These are phyloP conservation scores for Octodonta nipae DNA, from an alignment of 2,888 invertebrate genomes.

Conservation along the genomic window DNA sequence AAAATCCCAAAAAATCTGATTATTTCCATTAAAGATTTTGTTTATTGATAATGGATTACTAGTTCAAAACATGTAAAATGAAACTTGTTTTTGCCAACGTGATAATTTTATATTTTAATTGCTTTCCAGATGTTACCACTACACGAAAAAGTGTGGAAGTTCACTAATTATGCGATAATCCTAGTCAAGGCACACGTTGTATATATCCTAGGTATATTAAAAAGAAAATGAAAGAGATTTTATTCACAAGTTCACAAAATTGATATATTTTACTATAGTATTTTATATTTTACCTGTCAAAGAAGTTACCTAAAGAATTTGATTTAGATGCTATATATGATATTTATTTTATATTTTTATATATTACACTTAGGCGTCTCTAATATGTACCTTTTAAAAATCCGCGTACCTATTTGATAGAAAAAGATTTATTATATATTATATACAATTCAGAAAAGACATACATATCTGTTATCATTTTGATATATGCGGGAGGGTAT, in stretches of 20 bases:
- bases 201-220: conserved; percentile 2
- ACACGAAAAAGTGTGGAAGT: conserved; percentile 2
- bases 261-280: conserved; percentile 2
- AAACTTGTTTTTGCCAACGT: neutral
- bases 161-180: conserved; percentile 1
- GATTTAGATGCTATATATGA: conserved; percentile 2
- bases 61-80: too few species aligned
- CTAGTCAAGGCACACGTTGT: conserved; percentile 1
- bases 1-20: too few species aligned
- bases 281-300: neutral
- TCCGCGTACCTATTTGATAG: conserved; percentile 1
- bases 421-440: neutral
- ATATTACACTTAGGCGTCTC: neutral
- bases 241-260: neutral
- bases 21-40: too few species aligned
- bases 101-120: neutral
- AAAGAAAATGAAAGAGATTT: conserved; percentile 1
- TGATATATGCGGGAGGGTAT: too few species aligned
- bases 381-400: neutral
- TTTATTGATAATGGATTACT: too few species aligned
- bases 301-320: conserved; percentile 2
- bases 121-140: conserved; percentile 1
- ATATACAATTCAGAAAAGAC: neutral
- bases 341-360: conserved; percentile 2
- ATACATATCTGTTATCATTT: conserved; percentile 1